A percentile compares a stretch with the other conserved stretches of the same genome.
Evolutionary conservation across 2,113 vertebrate genomes (phyloP).

Genomic region (Eulemur macaco): DNA sequence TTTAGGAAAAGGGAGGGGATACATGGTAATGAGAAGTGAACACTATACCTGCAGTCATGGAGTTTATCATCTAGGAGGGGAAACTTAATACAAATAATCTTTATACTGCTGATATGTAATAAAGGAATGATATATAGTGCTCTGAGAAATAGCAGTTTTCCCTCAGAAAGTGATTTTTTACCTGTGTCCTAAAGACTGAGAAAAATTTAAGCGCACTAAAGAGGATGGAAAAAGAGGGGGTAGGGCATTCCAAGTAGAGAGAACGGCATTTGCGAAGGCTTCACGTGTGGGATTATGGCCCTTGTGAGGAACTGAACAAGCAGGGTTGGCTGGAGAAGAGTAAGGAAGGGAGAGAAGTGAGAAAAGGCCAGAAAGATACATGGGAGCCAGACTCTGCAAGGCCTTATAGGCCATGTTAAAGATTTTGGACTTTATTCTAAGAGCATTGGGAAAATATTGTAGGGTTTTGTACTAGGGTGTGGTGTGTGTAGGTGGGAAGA

Average conservation of each 20-base stretch:
- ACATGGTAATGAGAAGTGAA: not conserved
- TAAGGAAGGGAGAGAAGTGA: not conserved
- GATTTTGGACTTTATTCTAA: not conserved
- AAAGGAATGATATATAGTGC: not conserved
- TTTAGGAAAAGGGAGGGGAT: not conserved
- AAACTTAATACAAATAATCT: not conserved
- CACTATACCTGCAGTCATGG: not conserved
- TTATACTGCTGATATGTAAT: not conserved
- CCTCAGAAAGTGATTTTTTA: not conserved
- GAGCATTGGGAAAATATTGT: not conserved
- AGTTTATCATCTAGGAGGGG: not conserved
- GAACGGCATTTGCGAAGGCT: not conserved
- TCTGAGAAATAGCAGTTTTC: conserved; percentile 4
- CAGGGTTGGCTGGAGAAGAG: not conserved
- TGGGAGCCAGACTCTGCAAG: not conserved
- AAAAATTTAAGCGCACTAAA: not conserved
- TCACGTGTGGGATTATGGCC: not conserved
- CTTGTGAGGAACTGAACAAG: not conserved
- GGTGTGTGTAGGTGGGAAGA: not conserved
- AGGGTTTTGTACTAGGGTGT: not conserved
- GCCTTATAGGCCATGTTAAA: not conserved
- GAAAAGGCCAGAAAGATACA: not conserved
- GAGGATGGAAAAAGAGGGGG: not conserved
- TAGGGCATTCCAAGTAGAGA: not conserved
- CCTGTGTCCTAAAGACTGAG: conserved; percentile 17